Evolutionary conservation across 1,140 invertebrate genomes (phyloP).

Genomic region (Drosophila parabipectinata): DNA sequence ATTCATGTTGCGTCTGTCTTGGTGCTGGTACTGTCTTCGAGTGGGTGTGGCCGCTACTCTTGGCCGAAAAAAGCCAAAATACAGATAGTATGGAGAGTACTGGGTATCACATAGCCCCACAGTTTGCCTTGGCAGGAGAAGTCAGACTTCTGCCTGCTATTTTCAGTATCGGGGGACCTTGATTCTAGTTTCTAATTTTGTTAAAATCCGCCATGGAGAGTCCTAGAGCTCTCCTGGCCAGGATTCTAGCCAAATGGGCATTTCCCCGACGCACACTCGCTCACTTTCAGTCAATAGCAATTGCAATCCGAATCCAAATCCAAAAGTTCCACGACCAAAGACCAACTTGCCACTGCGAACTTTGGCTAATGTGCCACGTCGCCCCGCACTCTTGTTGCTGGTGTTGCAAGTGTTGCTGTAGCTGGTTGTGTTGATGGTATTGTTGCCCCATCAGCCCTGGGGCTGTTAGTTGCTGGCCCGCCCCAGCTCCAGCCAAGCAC

Average conservation of each 20-base stretch:
- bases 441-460: conserved; percentile 12
- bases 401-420: conserved; percentile 3
- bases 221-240: neutral
- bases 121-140: no score
- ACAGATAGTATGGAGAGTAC: no score
- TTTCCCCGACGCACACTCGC: neutral
- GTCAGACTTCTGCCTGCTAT: no score
- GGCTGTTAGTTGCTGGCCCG: conserved; percentile 54
- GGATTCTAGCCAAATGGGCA: conserved; percentile 1
- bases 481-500: conserved; percentile 58
- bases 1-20: conserved; percentile 30
- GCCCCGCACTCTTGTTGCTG: conserved; percentile 23
- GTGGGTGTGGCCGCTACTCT: neutral
- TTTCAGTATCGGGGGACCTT: no score
- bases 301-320: conserved; percentile 20
- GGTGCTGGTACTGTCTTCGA: neutral
- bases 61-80: no score
- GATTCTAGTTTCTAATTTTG: no score
- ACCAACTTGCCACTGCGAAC: conserved; percentile 35
- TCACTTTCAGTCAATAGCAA: conserved; percentile 38
- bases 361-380: conserved; percentile 58
- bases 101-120: no score
- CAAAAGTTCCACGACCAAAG: conserved; percentile 25
- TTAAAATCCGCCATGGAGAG: no score
- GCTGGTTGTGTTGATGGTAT: conserved; percentile 26